Conservation (phyloP, 2,888 invertebrate genomes). For the Ferdinandea cuprea region DNA sequence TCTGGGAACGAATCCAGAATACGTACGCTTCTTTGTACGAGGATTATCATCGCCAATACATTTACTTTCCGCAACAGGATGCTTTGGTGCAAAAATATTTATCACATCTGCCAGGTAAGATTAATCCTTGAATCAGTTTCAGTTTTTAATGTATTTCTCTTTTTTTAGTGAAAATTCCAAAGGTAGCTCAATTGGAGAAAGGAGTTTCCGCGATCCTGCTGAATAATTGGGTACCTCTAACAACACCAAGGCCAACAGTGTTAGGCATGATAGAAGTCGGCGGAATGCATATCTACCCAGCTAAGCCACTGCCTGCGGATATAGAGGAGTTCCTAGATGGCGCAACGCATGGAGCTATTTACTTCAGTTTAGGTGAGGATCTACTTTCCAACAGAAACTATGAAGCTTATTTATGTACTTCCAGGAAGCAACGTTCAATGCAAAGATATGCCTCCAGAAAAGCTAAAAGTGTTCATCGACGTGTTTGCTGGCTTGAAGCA, state of each 20-base stretch:
- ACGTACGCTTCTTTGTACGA: conserved; percentile 81
- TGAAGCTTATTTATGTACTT: neutral
- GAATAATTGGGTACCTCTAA: conserved; percentile 84
- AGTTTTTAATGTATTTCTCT: neutral
- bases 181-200: conserved; percentile 82
- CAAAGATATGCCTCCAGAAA: conserved; percentile 82
- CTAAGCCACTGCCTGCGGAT: conserved; percentile 80
- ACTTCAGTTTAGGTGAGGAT: conserved; percentile 82
- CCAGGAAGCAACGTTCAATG: conserved; percentile 83
- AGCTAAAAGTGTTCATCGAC: conserved; percentile 81
- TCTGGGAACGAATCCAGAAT: conserved; percentile 84
- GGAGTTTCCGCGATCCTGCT: conserved; percentile 83
- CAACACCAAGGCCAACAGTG: conserved; percentile 82
- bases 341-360: conserved; percentile 83
- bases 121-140: neutral
- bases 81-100: conserved; percentile 79
- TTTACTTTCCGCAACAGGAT: conserved; percentile 82
- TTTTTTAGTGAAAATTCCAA: conserved; percentile 80
- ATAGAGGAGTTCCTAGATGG: conserved; percentile 82
- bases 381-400: too few relatives aligned
- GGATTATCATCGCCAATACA: conserved; percentile 78
- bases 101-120: conserved; percentile 78
- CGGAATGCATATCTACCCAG: conserved; percentile 84
- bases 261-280: conserved; percentile 84
- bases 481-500: conserved; percentile 83